Base-by-base conservation (phyloP, 2,113 vertebrate genomes). In the Daphoenositta chrysoptera region DNA sequence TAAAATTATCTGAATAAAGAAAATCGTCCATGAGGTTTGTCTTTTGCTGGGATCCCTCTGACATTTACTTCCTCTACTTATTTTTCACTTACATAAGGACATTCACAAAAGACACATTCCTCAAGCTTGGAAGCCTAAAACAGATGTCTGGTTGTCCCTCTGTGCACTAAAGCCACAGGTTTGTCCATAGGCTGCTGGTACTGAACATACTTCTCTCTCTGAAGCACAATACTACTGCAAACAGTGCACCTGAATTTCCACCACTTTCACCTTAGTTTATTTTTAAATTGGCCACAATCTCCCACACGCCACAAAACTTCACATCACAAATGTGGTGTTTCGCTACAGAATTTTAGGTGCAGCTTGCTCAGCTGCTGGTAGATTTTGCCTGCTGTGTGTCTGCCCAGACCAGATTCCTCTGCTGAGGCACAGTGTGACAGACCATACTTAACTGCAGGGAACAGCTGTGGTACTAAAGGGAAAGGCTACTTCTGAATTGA, bases 401-500 rank as follows among this genome's bases (percentile, higher is more conserved):
- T 58, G 50, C n/a, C 58, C 73, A 66, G 47, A 78, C 6, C 51
- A 81, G 37, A 40, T 31, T 73, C 47, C 42, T 63, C 87, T 76
- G 50, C 56, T 53, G 70, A 77, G 35, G 51, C 13, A 64, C 13
- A 22, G 51, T 23, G 45, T 19, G 61, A 83, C 72, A 96, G 80
- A 89, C 48, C 27, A 47, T 8, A 53, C 58, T 94, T 79, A 76
- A 88, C 63, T 63, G 54, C 24, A 51, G 65, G 82, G 66, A 66
- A 83, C 39, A 89, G 65, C 0, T 57, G 47, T 20, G 11, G 56
- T 30, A 78, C 37, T 69, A 77, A 83, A 85, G 71, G 23, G 16
- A 94, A 97, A 92, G 30, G 23, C 28, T 84, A 66, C 76, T 79
- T 94, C n/a, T 47, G 77, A 65, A 82, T 18, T 75, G 92, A 87